A percentile compares a stretch with the other conserved stretches of the same genome.
These are phyloP conservation scores for Geococcyx californianus DNA, from an alignment of 2,113 vertebrate genomes.

Conservation along the genomic window DNA sequence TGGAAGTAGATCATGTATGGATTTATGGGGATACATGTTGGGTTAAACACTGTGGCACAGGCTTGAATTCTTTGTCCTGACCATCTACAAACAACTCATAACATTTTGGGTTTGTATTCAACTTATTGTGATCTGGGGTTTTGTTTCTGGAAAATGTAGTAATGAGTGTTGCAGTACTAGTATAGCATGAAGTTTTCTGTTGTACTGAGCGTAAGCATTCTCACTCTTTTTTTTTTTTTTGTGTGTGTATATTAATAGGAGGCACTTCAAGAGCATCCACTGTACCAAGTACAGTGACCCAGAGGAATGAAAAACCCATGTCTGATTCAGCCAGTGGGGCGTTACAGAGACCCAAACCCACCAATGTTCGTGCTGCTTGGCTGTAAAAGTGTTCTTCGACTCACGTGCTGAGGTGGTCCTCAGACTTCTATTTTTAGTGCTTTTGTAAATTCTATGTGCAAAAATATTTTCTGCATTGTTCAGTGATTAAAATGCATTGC, in stretches of 20 bases:
- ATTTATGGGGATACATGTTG: background rate
- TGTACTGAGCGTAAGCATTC: background rate
- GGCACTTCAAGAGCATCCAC: constrained; percentile 70
- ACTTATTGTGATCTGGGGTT: background rate
- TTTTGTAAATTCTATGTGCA: constrained; percentile 61
- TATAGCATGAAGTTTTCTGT: background rate
- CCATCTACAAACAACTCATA: background rate
- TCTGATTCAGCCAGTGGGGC: constrained; percentile 46
- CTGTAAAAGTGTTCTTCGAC: constrained; percentile 67
- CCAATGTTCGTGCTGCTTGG: constrained; percentile 79
- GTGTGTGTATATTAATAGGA: constrained; percentile 61
- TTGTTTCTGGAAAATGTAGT: background rate
- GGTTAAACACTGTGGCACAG: background rate
- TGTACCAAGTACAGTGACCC: constrained; percentile 67
- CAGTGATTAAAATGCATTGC: constrained; percentile 31
- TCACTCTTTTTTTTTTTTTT: background rate
- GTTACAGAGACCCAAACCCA: constrained; percentile 69
- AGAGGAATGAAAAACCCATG: constrained; percentile 67
- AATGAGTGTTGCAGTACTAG: background rate
- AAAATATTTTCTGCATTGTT: constrained; percentile 60
- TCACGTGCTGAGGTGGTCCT: background rate
- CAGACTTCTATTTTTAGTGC: constrained; percentile 41
- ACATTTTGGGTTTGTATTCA: background rate
- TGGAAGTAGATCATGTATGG: background rate
- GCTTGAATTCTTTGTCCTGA: background rate